Evolutionary conservation across 2,797 vertebrate species (phyloP).

Genomic region (Pampus argenteus): DNA sequence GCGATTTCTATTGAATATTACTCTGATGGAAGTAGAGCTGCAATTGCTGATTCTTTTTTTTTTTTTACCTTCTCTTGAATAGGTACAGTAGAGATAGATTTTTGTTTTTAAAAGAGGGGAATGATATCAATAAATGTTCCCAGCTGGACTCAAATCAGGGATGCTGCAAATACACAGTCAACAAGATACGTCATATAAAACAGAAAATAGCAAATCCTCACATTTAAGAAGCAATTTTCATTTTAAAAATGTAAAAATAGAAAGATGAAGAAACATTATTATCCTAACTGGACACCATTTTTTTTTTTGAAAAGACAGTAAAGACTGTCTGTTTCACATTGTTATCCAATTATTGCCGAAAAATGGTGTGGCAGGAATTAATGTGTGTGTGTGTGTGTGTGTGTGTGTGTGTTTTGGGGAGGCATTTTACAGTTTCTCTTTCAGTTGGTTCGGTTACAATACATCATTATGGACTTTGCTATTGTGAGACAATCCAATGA

Average conservation of each 20-base stretch:
- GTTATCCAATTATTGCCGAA: constrained; percentile 44
- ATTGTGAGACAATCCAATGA: constrained; percentile 34
- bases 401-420: constrained; percentile 19
- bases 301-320: neutral
- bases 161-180: too few species aligned
- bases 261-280: neutral
- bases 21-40: neutral
- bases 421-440: constrained; percentile 27
- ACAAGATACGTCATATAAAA: too few species aligned
- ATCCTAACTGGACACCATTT: neutral
- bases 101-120: neutral
- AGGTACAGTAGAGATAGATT: too few species aligned
- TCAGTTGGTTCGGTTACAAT: constrained; percentile 33
- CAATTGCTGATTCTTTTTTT: neutral
- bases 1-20: neutral
- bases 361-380: constrained; percentile 24
- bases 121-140: neutral
- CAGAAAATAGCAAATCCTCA: neutral
- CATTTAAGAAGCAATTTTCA: neutral
- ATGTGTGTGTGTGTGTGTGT: constrained; percentile 2
- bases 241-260: too few species aligned
- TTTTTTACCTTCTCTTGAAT: neutral
- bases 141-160: too few species aligned
- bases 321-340: constrained; percentile 21
- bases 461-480: constrained; percentile 43